These are phyloP conservation scores for Dolichotis patagonum DNA, from an alignment of 2,113 vertebrate genomes.

Conservation along the genomic window DNA sequence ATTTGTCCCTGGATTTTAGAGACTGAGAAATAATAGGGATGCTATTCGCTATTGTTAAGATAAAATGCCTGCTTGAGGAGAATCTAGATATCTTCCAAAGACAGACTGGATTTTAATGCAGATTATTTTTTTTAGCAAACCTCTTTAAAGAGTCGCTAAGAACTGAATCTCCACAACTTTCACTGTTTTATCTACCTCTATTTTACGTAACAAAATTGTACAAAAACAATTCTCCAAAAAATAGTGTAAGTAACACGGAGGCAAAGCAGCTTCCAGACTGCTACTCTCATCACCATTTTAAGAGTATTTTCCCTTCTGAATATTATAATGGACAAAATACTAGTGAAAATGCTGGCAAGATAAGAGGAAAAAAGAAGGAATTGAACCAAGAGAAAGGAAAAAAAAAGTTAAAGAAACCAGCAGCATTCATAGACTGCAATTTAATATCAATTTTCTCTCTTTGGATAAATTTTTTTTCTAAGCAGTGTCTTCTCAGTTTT, in stretches of 20 bases:
- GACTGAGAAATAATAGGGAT: not conserved
- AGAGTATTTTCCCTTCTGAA: conserved; percentile 35
- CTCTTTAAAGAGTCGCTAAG: not conserved
- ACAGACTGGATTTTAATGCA: not conserved
- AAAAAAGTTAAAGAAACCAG: not conserved
- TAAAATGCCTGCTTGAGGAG: not conserved
- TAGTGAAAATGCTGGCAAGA: not conserved
- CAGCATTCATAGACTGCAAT: not conserved
- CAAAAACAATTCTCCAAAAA: not conserved
- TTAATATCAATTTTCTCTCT: not conserved
- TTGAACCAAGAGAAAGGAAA: not conserved
- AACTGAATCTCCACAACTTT: not conserved
- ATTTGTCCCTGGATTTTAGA: not conserved
- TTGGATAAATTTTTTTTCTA: not conserved
- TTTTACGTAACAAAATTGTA: not conserved
- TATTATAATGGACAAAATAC: not conserved
- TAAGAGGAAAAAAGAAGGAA: not conserved
- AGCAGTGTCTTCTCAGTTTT: not conserved
- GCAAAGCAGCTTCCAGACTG: not conserved
- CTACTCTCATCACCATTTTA: not conserved
- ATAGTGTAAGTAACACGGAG: not conserved
- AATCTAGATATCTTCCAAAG: not conserved
- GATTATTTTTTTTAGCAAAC: not conserved
- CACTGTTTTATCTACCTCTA: not conserved
- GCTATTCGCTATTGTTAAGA: not conserved